Evolutionary conservation across 2,888 invertebrate species (phyloP).

Genomic region (Salticus scenicus): DNA sequence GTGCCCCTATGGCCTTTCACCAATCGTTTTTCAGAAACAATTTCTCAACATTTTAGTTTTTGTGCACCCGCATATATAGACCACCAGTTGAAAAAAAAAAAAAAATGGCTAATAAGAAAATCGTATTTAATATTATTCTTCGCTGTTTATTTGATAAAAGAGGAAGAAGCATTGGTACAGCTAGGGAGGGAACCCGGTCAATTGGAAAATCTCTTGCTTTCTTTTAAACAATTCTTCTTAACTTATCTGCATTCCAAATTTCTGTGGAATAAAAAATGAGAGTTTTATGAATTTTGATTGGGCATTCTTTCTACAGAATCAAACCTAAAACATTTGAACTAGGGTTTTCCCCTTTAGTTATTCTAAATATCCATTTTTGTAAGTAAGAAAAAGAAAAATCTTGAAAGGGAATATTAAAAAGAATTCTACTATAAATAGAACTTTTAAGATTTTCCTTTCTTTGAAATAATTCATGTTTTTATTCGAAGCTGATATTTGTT

Average conservation of each 20-base stretch:
- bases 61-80: background rate
- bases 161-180: conserved; percentile 7
- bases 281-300: conserved; percentile 25
- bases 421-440: too few relatives aligned
- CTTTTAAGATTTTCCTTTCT: too few relatives aligned
- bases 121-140: conserved; percentile 29
- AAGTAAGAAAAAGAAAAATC: too few relatives aligned
- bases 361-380: too few relatives aligned
- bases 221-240: background rate
- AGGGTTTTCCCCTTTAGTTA: background rate
- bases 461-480: too few relatives aligned
- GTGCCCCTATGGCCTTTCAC: background rate
- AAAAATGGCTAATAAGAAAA: conserved; percentile 29
- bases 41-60: background rate
- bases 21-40: background rate
- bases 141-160: conserved; percentile 27
- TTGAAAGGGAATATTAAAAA: too few relatives aligned
- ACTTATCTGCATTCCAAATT: conserved; percentile 40
- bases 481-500: too few relatives aligned
- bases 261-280: background rate
- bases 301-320: background rate
- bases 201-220: conserved; percentile 29
- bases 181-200: background rate
- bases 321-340: background rate
- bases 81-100: background rate